Conservation (phyloP, 2,888 invertebrate species). For the Eupithecia insigniata region DNA sequence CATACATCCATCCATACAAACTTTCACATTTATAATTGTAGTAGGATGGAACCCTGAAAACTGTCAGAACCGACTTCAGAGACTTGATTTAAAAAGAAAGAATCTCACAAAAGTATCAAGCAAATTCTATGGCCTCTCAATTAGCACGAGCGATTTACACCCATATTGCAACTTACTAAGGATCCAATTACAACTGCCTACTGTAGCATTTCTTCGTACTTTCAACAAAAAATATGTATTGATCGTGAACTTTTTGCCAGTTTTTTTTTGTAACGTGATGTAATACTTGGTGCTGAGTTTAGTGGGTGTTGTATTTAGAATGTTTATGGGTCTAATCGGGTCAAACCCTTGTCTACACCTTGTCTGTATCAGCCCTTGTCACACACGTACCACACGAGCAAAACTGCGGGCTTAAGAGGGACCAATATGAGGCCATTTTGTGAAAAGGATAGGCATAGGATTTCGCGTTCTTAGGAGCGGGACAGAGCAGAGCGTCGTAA, state of each 20-base stretch:
- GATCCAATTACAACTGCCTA: background rate
- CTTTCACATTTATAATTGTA: too few species aligned
- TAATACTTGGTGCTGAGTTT: conserved; percentile 2
- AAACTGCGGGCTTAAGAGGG: too few species aligned
- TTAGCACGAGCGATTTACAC: background rate
- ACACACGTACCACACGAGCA: too few species aligned
- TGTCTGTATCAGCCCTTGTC: too few species aligned
- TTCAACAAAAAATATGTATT: background rate
- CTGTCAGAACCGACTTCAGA: background rate
- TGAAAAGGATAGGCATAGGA: too few species aligned
- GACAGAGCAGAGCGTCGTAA: too few species aligned
- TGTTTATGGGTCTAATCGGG: background rate
- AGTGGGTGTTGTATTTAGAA: conserved; percentile 1
- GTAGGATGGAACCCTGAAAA: background rate
- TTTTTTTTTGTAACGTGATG: conserved; percentile 13
- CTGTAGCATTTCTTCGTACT: conserved; percentile 8
- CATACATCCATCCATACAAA: too few species aligned
- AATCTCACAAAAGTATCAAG: background rate
- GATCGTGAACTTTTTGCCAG: conserved; percentile 1
- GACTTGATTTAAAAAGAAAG: conserved; percentile 5
- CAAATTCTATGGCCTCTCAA: conserved; percentile 7
- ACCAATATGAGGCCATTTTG: too few species aligned
- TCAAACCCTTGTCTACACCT: background rate
- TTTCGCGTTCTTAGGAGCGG: too few species aligned
- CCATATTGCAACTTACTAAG: background rate